phyloP scores from a whole-genome alignment of 2,888 invertebrate species.

The Dichetophora obliterata region DNA sequence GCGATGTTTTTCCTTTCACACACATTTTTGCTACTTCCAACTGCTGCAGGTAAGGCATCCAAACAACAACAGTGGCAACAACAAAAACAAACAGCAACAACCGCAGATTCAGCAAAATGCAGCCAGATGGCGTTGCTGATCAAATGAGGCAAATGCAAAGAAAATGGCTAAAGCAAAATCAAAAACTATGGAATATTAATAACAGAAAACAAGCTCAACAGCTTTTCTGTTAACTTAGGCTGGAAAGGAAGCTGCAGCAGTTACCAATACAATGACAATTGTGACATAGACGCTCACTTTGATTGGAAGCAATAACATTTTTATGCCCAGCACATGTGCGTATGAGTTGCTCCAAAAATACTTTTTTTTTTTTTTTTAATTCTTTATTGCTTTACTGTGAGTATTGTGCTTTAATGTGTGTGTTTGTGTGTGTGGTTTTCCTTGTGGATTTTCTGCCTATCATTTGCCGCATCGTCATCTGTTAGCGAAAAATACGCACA shows the following conservation, averaged over 20 bases:
- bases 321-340: not conserved
- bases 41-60: not conserved
- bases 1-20: not conserved
- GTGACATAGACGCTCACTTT: not conserved
- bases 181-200: no score
- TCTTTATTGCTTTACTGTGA: not conserved
- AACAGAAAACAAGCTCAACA: not conserved
- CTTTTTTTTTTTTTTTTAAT: not conserved
- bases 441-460: conserved; percentile 8
- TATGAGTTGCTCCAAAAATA: not conserved
- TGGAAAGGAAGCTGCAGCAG: conserved; percentile 35
- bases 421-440: not conserved
- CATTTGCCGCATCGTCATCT: conserved; percentile 38
- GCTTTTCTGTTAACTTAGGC: conserved; percentile 51
- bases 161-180: no score
- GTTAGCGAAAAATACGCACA: conserved; percentile 15
- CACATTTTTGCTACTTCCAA: not conserved
- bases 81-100: conserved; percentile 26
- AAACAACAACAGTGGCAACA: conserved; percentile 36
- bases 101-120: not conserved
- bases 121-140: conserved; percentile 36
- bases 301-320: not conserved
- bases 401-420: not conserved
- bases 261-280: not conserved
- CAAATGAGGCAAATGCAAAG: not conserved